Percentiles rank a stretch among this genome's conserved stretches.
Conservation (phyloP, 2,113 vertebrate genomes). For the Limnothrissa miodon region DNA sequence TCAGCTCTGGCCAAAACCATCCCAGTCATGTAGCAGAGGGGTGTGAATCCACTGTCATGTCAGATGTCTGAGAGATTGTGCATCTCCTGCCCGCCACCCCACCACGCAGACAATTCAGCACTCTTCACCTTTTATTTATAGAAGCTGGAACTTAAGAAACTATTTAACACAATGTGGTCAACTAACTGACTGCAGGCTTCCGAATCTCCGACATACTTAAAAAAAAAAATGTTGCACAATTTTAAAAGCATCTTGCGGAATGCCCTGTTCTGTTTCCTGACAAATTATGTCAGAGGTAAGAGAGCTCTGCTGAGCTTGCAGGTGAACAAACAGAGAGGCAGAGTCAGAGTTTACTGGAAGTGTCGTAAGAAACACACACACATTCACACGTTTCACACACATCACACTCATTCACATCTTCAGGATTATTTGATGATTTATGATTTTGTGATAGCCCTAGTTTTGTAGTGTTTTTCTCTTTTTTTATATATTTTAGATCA, state of each 20-base stretch:
- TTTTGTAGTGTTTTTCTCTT: too few species aligned
- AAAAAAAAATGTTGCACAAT: not conserved
- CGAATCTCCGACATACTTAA: not conserved
- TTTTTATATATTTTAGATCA: not conserved
- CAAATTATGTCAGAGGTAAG: not conserved
- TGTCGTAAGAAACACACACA: not conserved
- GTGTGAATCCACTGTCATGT: slow-evolving; percentile 43
- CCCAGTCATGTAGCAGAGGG: slow-evolving; percentile 39
- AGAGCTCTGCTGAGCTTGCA: not conserved
- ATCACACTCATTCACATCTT: not conserved
- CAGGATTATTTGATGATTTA: not conserved
- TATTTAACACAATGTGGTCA: slow-evolving; percentile 14
- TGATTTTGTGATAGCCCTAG: not conserved
- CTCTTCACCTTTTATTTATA: slow-evolving; percentile 40
- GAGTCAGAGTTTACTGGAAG: not conserved
- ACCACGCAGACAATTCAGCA: slow-evolving; percentile 33
- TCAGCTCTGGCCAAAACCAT: slow-evolving; percentile 18
- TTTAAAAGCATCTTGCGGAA: not conserved
- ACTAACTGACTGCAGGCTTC: not conserved
- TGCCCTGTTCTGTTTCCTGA: not conserved
- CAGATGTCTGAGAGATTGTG: slow-evolving; percentile 29
- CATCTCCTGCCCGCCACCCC: slow-evolving; percentile 20
- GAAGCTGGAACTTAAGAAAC: slow-evolving; percentile 28
- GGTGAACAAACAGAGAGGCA: not conserved
- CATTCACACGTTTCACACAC: not conserved